Evolutionary conservation across 2,888 invertebrate species (phyloP), one percentile per base, ranked within the genome.

Genomic region (Coelinius sp.): DNA sequence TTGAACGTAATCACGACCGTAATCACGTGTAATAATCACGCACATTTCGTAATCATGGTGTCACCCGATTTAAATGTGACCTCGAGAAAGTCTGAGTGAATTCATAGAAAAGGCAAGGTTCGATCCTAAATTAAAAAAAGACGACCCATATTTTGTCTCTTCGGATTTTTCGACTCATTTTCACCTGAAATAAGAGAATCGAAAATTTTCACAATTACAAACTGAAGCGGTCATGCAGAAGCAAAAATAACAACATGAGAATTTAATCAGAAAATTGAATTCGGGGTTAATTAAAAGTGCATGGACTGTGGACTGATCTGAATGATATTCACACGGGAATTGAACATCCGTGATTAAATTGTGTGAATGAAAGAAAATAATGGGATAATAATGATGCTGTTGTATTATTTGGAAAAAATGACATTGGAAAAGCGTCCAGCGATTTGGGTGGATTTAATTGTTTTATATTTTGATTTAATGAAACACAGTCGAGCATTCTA

Each of bases 281-380:
- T 52, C 3, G 12, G 59, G 20, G 59, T 35, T 59, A 35, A 59
- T 59, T 59, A 59, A 35, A 59, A 35, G 17, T 10, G 35, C 14
- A 20, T 59, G 59, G 59, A 35, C 1, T 52, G 10, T 2, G 22
- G 8, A 22, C 12, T 14, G 14, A 41, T 41, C 8, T 14, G 59
- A 8, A 27, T 35, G 6, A 59, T 20, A 59, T 59, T 5, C 59
- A 59, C 59, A 7, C n/a, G 63, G 20, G 41, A 44, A 70, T 65
- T 70, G 20, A 70, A 46, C 44, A 46, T 49, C 20, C 62, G 38
- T 44, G 56, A 70, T 70, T 70, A 70, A 65, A 70, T 70, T 20
- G 41, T 59, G 10, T 38, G 25, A 25, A 44, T 68, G 12, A 44
- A 56, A 41, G 53, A 56, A 25, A 25, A 53, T 38, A 53, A n/a